phyloP scores from a whole-genome alignment of 30 jellyfish, hydroid and myxozoan species.

The Aurelia sp. region DNA sequence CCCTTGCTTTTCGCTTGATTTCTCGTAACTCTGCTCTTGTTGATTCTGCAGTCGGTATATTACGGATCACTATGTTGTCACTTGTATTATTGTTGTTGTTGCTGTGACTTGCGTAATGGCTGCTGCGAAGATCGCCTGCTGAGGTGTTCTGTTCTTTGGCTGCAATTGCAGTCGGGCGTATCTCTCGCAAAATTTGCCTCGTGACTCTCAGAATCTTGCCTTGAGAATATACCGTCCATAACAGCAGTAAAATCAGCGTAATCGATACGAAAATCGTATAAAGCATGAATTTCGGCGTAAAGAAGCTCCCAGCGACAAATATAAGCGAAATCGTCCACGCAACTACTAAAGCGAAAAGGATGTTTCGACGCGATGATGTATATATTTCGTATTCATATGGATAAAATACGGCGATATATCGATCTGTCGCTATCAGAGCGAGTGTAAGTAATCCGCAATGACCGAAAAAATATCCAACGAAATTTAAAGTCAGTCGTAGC shows the following conservation, averaged over 20 bases:
- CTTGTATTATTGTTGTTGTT: not conserved
- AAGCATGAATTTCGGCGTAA: conserved; percentile 70
- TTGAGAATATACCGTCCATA: conserved; percentile 69
- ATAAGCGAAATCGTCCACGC: conserved; percentile 57
- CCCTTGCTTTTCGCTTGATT: conserved; percentile 46
- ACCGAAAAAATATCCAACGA: conserved; percentile 69
- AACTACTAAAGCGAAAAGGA: conserved; percentile 8
- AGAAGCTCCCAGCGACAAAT: conserved; percentile 58
- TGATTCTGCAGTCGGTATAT: conserved; percentile 48
- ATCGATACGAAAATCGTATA: conserved; percentile 59
- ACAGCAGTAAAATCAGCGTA: conserved; percentile 41
- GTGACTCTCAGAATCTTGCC: conserved; percentile 58
- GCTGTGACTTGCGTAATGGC: not conserved
- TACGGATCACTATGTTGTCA: not conserved
- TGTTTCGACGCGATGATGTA: conserved; percentile 17
- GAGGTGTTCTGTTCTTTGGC: conserved; percentile 3
- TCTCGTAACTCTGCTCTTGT: conserved; percentile 50
- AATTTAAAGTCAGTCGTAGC: conserved; percentile 41
- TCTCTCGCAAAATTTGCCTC: conserved; percentile 60
- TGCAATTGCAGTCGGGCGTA: conserved; percentile 34
- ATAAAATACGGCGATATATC: conserved; percentile 59
- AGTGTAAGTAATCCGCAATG: conserved; percentile 59
- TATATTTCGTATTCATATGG: conserved; percentile 43
- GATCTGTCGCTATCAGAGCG: conserved; percentile 60
- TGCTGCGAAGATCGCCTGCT: not conserved